A percentile compares a stretch with the other conserved stretches of the same genome.
Conservation (phyloP, 1,140 invertebrate species). For the Spodoptera litura region DNA sequence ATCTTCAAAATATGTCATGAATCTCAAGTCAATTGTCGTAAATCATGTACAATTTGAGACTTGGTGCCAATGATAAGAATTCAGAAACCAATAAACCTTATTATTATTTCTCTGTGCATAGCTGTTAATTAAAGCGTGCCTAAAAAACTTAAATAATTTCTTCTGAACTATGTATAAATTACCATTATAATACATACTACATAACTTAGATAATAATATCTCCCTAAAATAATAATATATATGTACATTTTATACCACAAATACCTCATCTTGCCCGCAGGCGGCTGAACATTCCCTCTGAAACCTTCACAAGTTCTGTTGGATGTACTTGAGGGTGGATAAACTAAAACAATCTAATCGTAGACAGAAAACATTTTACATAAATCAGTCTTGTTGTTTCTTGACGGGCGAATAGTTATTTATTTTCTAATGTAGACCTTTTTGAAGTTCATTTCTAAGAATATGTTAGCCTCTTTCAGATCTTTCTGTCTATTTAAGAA, state of each 20-base stretch:
- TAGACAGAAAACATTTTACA: not conserved
- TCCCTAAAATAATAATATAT: slow-evolving; percentile 37
- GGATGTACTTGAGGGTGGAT: slow-evolving; percentile 6
- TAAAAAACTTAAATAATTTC: no score
- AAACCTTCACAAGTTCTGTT: slow-evolving; percentile 25
- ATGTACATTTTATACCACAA: slow-evolving; percentile 49
- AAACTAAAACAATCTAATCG: slow-evolving; percentile 29
- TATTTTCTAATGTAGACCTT: not conserved
- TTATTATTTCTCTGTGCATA: no score
- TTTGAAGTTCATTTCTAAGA: not conserved
- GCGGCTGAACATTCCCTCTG: slow-evolving; percentile 26
- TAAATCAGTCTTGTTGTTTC: slow-evolving; percentile 4
- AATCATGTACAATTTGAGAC: no score
- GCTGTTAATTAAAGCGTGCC: no score
- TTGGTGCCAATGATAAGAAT: no score
- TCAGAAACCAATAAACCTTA: no score
- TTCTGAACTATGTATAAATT: not conserved
- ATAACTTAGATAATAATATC: slow-evolving; percentile 1
- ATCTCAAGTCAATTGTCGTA: no score
- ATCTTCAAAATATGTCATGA: no score
- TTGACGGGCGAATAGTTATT: not conserved
- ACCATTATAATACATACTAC: not conserved
- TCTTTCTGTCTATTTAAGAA: no score
- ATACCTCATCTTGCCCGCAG: slow-evolving; percentile 31
- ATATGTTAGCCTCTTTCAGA: no score